Percentiles rank a stretch among this genome's conserved stretches.
These are phyloP conservation scores for Onychomys leucogaster DNA, from an alignment of 2,797 vertebrate genomes.

Conservation along the genomic window DNA sequence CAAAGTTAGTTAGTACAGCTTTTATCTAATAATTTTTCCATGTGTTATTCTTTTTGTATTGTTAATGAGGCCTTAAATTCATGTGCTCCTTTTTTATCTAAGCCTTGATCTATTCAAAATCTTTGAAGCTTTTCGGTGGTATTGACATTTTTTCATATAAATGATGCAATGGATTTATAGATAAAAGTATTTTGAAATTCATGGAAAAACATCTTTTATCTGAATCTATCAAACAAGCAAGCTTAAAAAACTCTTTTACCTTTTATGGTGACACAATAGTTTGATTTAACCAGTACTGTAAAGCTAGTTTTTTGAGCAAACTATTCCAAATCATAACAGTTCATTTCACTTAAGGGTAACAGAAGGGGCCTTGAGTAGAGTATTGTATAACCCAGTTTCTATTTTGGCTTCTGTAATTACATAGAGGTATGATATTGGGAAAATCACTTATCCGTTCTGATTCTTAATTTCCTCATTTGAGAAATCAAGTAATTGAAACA, in stretches of 20 bases:
- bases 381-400: constrained; percentile 67
- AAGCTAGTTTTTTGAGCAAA: not conserved
- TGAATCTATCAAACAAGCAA: not conserved
- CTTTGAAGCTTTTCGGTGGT: not conserved
- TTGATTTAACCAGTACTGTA: not conserved
- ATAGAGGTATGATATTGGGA: constrained; percentile 48
- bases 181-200: constrained; percentile 25
- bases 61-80: constrained; percentile 70
- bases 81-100: constrained; percentile 24
- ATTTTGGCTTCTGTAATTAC: constrained; percentile 78
- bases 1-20: constrained; percentile 30
- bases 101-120: not conserved
- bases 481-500: constrained; percentile 76
- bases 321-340: not conserved
- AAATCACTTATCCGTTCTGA: constrained; percentile 75
- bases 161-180: not conserved
- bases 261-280: not conserved
- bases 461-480: constrained; percentile 77
- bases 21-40: not conserved
- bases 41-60: constrained; percentile 18
- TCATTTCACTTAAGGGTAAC: constrained; percentile 2
- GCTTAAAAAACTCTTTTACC: not conserved
- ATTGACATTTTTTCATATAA: constrained; percentile 11
- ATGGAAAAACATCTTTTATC: not conserved
- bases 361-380: constrained; percentile 29